Base-by-base conservation (phyloP, 1,140 invertebrate genomes). In the Brachionus angularis region DNA sequence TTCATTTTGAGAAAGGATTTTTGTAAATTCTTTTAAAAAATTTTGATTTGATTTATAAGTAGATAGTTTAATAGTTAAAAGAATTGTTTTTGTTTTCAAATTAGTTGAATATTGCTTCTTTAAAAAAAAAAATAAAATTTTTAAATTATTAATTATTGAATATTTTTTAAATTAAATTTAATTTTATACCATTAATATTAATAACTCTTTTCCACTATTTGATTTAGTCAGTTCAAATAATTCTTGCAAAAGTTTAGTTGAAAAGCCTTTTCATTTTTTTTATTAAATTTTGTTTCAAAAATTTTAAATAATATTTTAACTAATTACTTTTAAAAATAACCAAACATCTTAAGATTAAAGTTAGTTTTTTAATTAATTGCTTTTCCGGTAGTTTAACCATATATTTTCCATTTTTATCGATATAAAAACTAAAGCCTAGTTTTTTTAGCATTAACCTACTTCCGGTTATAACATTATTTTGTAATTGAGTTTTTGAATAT, bases 321-420 rank as follows among this genome's bases (percentile, higher is more conserved):
- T 46, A n/a, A 16, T 55, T 58, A 58, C 53, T 58, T 58, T 58
- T 58, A 18, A 58, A n/a, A 12, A 39, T 34, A 12, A 5, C 21
- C 0, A 58, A 23, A 8, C 21, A 16, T 39, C 18, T 58, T 0
- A 25, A 23, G 7, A 58, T 58, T 4, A 58, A 23, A 10, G 23
- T 42, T 18, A 58, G 39, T 39, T 58, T 58, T n/a, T 39, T 18
- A 18, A 23, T 29, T 0, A 36, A 36, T 14, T 21, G 18, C 39
- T 39, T 58, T 12, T 18, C 18, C 21, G 53, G 53, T 23, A 58
- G 23, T 39, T 58, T 58, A 18, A 58, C 34, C 53, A 58, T 58
- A n/a, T 58, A 58, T 58, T 58, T 58, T 10, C 53, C 53, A 39
- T 58, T 21, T 36, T 58, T 58, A 23, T 58, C 53, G 25, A 58